Percentiles rank a stretch among this genome's conserved stretches.
phyloP scores from a whole-genome alignment of 2,888 invertebrate genomes.

The Odontothrips loti region DNA sequence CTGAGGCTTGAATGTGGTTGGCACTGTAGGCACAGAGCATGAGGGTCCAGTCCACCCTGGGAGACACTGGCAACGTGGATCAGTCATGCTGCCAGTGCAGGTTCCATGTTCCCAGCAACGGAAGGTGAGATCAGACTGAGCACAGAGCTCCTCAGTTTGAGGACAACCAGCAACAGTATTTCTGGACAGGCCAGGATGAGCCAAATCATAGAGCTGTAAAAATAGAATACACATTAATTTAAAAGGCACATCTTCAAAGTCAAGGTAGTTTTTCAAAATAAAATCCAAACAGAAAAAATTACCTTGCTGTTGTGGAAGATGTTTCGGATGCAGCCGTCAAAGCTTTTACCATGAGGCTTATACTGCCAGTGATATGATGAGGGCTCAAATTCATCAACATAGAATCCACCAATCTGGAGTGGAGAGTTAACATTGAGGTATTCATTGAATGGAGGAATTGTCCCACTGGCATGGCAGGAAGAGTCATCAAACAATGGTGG shows the following conservation, averaged over 20 bases:
- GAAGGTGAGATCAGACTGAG: conserved; percentile 77
- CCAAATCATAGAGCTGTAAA: conserved; percentile 79
- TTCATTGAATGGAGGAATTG: conserved; percentile 91
- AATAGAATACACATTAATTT: conserved; percentile 22
- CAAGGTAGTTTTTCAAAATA: background rate
- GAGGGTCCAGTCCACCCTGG: conserved; percentile 94
- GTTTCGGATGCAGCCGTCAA: conserved; percentile 94
- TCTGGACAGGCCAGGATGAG: conserved; percentile 82
- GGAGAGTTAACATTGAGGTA: conserved; percentile 94
- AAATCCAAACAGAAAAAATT: conserved; percentile 26
- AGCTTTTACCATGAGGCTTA: conserved; percentile 83
- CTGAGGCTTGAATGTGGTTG: conserved; percentile 87
- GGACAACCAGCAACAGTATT: conserved; percentile 88
- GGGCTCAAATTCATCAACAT: conserved; percentile 84
- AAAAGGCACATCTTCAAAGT: background rate
- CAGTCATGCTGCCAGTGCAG: conserved; percentile 84
- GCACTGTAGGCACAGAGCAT: conserved; percentile 78
- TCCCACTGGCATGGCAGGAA: conserved; percentile 83
- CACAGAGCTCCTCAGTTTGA: conserved; percentile 88
- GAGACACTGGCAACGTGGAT: conserved; percentile 87
- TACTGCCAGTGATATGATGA: conserved; percentile 86
- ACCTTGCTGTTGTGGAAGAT: conserved; percentile 87
- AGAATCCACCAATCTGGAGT: conserved; percentile 89
- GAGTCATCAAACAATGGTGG: conserved; percentile 84
- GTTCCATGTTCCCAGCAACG: conserved; percentile 92